These are phyloP conservation scores for Myripristis jacobus DNA, from an alignment of 2,797 vertebrate species.

Conservation along the genomic window DNA sequence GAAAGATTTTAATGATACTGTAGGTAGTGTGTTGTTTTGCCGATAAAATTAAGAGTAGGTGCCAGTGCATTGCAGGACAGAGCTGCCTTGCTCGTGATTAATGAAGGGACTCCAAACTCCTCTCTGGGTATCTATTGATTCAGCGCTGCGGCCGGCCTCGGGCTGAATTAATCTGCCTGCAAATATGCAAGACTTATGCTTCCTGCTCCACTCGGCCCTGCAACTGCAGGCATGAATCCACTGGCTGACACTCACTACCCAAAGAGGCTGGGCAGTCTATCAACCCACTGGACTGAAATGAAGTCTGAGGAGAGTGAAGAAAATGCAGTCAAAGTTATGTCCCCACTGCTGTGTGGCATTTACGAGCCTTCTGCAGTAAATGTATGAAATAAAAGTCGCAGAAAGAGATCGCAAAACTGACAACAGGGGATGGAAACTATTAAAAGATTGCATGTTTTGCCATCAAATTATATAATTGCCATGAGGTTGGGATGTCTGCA, in stretches of 20 bases:
- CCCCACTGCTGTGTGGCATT: constrained; percentile 8
- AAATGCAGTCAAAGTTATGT: constrained; percentile 21
- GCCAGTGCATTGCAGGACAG: constrained; percentile 61
- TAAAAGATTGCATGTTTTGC: too few relatives aligned
- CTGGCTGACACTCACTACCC: constrained; percentile 57
- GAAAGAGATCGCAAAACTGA: too few relatives aligned
- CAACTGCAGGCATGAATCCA: constrained; percentile 63
- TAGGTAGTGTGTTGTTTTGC: constrained; percentile 43
- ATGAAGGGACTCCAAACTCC: constrained; percentile 72
- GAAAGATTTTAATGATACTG: constrained; percentile 58
- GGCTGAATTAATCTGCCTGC: constrained; percentile 73
- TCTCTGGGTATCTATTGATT: constrained; percentile 76
- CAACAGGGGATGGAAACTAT: too few relatives aligned
- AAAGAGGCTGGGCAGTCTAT: constrained; percentile 47
- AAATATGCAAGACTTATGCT: constrained; percentile 74
- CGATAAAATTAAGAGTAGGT: constrained; percentile 71
- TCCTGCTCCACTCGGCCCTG: constrained; percentile 45
- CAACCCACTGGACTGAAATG: constrained; percentile 33
- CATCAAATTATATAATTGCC: constrained; percentile 8
- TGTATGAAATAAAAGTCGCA: neutral
- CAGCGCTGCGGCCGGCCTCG: constrained; percentile 39
- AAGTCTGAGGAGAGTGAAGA: constrained; percentile 26
- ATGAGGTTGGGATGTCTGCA: constrained; percentile 19
- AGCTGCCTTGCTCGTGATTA: constrained; percentile 73
- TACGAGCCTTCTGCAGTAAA: constrained; percentile 16